phyloP scores from a whole-genome alignment of 2,888 invertebrate genomes.

The Stegana nigrithorax region DNA sequence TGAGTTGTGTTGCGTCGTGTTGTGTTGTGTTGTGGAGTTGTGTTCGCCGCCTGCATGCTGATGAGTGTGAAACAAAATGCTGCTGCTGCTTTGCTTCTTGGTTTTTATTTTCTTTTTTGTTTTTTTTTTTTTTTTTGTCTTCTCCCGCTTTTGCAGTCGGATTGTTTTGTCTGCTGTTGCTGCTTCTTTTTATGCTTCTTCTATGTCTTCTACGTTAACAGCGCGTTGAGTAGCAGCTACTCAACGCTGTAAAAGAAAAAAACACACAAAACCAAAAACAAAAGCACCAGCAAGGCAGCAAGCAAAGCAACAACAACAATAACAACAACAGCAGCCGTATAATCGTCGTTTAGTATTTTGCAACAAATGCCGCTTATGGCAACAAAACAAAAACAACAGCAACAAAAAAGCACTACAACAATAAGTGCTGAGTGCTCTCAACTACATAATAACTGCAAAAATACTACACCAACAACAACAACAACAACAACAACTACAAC shows the following conservation, averaged over 20 bases:
- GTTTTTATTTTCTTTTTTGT: not conserved
- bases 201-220: too few relatives aligned
- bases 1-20: not conserved
- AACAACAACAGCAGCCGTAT: conserved; percentile 8
- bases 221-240: too few relatives aligned
- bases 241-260: too few relatives aligned
- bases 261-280: conserved; percentile 35
- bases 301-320: not conserved
- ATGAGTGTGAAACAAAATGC: too few relatives aligned
- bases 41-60: not conserved
- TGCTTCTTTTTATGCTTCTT: not conserved
- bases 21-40: not conserved
- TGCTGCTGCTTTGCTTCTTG: not conserved
- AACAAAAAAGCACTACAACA: not conserved
- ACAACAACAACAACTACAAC: conserved; percentile 8
- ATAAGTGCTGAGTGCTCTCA: too few relatives aligned
- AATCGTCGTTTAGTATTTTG: conserved; percentile 6
- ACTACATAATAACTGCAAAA: not conserved
- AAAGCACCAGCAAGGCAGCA: conserved; percentile 3
- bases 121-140: not conserved
- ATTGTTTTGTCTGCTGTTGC: not conserved
- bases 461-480: not conserved
- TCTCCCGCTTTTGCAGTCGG: not conserved
- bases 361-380: not conserved
- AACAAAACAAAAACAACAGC: too few relatives aligned